phyloP scores from a whole-genome alignment of 37 sponge, comb jelly and placozoan genomes.

The Halichondria panicea region DNA sequence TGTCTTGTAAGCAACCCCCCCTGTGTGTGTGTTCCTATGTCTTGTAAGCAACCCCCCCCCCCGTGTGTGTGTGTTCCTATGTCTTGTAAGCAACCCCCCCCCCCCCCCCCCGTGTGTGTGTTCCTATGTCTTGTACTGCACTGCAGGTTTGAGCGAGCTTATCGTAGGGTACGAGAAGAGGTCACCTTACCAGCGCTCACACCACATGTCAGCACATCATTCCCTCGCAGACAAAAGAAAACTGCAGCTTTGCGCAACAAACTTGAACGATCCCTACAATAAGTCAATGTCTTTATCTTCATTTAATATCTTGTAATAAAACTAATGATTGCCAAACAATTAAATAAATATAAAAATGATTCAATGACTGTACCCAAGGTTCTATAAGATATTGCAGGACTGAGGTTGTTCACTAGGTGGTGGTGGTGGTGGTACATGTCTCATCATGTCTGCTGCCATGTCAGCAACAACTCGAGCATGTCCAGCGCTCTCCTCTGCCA shows the following conservation, averaged over 20 bases:
- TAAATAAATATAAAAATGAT: no score
- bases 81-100: not conserved
- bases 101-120: not conserved
- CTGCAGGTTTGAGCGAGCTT: slow-evolving; percentile 58
- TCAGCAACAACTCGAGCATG: slow-evolving; percentile 33
- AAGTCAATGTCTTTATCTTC: no score
- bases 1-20: not conserved
- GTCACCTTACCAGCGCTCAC: slow-evolving; percentile 66
- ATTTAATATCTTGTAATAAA: no score
- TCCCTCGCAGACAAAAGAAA: no score
- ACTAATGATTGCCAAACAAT: no score
- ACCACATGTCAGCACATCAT: no score
- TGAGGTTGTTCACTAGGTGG: no score
- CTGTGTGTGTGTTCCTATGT: not conserved
- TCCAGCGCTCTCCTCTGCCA: slow-evolving; percentile 52
- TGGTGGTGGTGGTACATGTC: not conserved
- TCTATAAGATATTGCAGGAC: no score
- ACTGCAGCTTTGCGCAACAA: no score
- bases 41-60: not conserved
- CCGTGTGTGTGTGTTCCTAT: not conserved
- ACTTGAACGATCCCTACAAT: no score
- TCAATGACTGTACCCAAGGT: no score
- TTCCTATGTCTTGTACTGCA: not conserved
- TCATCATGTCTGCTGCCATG: slow-evolving; percentile 10
- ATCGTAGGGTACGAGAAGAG: slow-evolving; percentile 55